A percentile compares a stretch with the other conserved stretches of the same genome.
Conservation (phyloP, 2,888 invertebrate species). For the Ditula angustiorana region DNA sequence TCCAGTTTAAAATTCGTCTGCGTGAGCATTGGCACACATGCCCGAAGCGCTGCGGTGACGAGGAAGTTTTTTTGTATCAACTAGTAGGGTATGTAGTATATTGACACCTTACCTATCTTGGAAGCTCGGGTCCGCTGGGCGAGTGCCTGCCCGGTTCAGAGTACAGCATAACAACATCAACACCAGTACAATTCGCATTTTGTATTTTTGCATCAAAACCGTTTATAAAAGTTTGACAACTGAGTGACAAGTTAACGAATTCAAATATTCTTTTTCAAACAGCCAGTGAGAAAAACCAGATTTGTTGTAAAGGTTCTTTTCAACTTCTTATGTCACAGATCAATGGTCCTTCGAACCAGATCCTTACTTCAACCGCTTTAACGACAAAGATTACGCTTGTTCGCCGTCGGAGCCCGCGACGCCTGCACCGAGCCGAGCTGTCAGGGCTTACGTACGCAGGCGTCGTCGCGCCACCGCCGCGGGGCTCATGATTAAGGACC, state of each 20-base stretch:
- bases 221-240: slow-evolving; percentile 51
- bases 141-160: slow-evolving; percentile 10
- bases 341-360: too few relatives aligned
- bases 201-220: slow-evolving; percentile 48
- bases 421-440: too few relatives aligned
- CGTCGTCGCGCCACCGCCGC: too few relatives aligned
- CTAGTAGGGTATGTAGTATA: neutral
- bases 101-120: slow-evolving; percentile 35
- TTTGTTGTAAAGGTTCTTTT: neutral
- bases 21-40: too few relatives aligned
- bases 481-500: too few relatives aligned
- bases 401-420: too few relatives aligned
- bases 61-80: too few relatives aligned
- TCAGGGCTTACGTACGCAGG: too few relatives aligned
- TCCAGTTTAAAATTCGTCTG: too few relatives aligned
- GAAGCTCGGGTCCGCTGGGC: slow-evolving; percentile 1
- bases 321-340: neutral
- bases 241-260: slow-evolving; percentile 49
- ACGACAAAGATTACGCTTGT: too few relatives aligned
- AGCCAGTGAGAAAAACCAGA: slow-evolving; percentile 12
- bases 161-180: slow-evolving; percentile 50
- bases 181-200: slow-evolving; percentile 56
- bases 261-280: slow-evolving; percentile 43
- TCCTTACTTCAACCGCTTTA: too few relatives aligned
- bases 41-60: too few relatives aligned